Percentiles rank a stretch among this genome's conserved stretches.
Evolutionary conservation across 1,140 invertebrate species (phyloP).

Genomic region (Spodoptera frugiperda): DNA sequence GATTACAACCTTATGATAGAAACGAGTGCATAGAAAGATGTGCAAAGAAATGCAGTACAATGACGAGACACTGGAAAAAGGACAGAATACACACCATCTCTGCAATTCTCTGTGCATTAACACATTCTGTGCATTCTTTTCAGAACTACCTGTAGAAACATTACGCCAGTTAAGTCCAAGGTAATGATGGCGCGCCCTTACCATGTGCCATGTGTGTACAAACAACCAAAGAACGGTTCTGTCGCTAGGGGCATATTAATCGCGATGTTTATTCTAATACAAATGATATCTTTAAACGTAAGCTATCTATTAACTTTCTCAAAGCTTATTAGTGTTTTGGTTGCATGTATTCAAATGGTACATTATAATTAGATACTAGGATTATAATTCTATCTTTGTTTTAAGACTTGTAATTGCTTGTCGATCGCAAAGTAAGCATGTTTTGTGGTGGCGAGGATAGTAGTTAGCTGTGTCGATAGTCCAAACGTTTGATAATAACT

Average conservation of each 20-base stretch:
- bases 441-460: background rate
- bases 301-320: background rate
- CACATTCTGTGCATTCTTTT: slow-evolving; percentile 84
- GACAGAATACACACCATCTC: slow-evolving; percentile 35
- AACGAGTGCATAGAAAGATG: slow-evolving; percentile 83
- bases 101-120: slow-evolving; percentile 72
- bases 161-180: slow-evolving; percentile 43
- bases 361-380: background rate
- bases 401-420: too few relatives aligned
- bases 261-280: background rate
- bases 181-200: slow-evolving; percentile 23
- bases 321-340: background rate
- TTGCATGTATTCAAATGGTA: slow-evolving; percentile 35
- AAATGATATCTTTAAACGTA: background rate
- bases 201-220: slow-evolving; percentile 11
- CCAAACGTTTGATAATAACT: background rate
- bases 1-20: slow-evolving; percentile 51
- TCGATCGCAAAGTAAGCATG: background rate
- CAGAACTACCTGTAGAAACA: slow-evolving; percentile 78
- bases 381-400: too few relatives aligned
- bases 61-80: slow-evolving; percentile 30
- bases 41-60: slow-evolving; percentile 82
- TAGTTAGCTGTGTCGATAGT: background rate
- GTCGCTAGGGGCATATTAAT: background rate
- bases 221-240: slow-evolving; percentile 8